phyloP scores from a whole-genome alignment of 2,797 vertebrate species.

The Propithecus perrieri region DNA sequence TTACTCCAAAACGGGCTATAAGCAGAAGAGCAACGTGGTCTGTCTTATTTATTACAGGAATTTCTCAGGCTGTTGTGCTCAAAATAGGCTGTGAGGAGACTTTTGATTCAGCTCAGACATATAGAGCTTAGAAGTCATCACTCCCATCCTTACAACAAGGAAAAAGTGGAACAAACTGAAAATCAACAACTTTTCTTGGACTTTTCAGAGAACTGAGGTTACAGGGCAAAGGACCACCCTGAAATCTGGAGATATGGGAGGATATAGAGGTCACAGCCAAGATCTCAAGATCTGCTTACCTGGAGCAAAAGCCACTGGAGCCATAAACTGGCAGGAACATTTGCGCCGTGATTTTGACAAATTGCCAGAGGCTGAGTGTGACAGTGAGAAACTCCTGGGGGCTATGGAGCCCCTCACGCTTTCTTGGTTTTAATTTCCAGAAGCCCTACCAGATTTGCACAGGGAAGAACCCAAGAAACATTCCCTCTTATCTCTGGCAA shows the following conservation, averaged over 20 bases:
- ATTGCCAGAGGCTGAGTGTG: too few relatives aligned
- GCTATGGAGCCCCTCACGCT: too few relatives aligned
- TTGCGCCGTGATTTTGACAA: too few relatives aligned
- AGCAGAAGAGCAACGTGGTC: neutral
- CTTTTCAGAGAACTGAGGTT: neutral
- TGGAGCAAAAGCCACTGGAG: neutral
- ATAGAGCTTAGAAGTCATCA: neutral
- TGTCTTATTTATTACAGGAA: neutral
- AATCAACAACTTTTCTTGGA: neutral
- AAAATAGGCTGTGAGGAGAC: neutral
- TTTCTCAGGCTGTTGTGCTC: neutral
- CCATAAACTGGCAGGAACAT: too few relatives aligned
- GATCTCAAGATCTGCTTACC: neutral
- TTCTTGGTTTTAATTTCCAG: too few relatives aligned
- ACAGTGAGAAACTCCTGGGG: too few relatives aligned
- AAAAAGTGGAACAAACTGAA: neutral
- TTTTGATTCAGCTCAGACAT: neutral
- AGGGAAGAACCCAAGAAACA: too few relatives aligned
- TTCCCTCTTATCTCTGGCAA: too few relatives aligned
- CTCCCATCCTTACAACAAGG: neutral
- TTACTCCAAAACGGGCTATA: neutral
- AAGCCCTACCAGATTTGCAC: too few relatives aligned
- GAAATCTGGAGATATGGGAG: neutral
- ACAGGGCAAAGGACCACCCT: neutral
- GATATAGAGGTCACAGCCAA: neutral